Evolutionary conservation across 2,113 vertebrate genomes (phyloP).

Genomic region (Amphilophus citrinellus): DNA sequence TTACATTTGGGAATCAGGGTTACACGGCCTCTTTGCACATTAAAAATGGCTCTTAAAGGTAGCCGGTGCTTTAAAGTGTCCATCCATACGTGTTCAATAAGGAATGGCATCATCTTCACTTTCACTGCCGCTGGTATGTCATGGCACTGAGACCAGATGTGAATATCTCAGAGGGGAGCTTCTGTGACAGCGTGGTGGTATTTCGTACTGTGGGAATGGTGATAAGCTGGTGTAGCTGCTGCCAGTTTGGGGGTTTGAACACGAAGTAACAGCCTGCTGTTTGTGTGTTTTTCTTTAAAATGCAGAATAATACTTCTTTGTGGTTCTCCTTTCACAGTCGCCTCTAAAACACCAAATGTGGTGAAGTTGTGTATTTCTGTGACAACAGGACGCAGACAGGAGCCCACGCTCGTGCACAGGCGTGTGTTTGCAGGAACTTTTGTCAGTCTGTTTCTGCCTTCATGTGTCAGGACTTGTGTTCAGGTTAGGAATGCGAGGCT

Average conservation of each 20-base stretch:
- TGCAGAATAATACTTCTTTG: not conserved
- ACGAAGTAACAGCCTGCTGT: conserved; percentile 7
- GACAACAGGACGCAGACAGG: not conserved
- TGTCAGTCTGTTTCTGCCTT: not conserved
- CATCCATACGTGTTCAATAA: not conserved
- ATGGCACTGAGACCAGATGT: not conserved
- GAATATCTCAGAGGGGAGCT: not conserved
- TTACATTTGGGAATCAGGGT: too few species aligned
- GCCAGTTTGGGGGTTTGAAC: conserved; percentile 4
- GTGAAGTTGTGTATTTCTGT: not conserved
- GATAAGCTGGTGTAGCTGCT: conserved; percentile 1
- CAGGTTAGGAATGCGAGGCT: conserved; percentile 59
- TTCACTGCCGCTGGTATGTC: fast-evolving
- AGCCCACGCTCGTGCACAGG: not conserved
- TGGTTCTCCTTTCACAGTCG: not conserved
- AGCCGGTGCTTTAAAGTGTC: not conserved
- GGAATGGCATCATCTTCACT: not conserved
- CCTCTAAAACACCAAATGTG: not conserved
- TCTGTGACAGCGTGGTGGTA: not conserved
- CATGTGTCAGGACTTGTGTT: conserved; percentile 46
- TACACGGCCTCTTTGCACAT: not conserved
- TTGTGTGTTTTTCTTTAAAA: not conserved
- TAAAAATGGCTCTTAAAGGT: not conserved
- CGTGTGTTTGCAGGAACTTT: not conserved
- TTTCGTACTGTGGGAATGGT: not conserved